phyloP scores from a whole-genome alignment of 2,113 vertebrate species.

The Pteropus alecto region DNA sequence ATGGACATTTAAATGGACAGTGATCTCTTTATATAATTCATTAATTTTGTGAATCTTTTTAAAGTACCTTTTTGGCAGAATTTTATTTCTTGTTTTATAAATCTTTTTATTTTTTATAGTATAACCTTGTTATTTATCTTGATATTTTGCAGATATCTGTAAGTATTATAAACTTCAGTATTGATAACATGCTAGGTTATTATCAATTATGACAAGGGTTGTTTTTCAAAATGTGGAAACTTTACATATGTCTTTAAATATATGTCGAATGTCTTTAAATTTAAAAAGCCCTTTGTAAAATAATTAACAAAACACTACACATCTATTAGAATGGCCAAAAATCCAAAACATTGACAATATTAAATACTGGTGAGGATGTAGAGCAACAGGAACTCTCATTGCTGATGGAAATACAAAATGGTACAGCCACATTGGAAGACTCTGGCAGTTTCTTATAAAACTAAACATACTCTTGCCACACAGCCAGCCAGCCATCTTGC shows the following conservation, averaged over 20 bases:
- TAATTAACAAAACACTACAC: not conserved
- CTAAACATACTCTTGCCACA: not conserved
- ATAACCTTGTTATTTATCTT: not conserved
- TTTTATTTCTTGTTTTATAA: not conserved
- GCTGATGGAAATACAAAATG: not conserved
- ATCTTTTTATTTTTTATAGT: not conserved
- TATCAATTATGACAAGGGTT: not conserved
- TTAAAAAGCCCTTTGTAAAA: not conserved
- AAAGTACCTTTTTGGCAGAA: not conserved
- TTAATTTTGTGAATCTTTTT: slow-evolving; percentile 5
- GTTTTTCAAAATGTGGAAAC: not conserved
- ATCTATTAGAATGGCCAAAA: not conserved
- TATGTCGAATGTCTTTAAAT: not conserved
- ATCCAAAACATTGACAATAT: not conserved
- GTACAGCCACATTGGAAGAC: not conserved
- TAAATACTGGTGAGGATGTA: not conserved
- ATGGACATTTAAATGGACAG: not conserved
- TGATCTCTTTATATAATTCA: not conserved
- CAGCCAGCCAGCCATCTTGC: not conserved
- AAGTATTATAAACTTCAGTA: not conserved
- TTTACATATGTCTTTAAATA: not conserved
- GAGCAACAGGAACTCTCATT: not conserved
- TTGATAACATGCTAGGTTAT: not conserved
- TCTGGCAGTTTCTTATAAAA: not conserved
- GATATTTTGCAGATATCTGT: not conserved